Percentiles rank a stretch among this genome's conserved stretches.
phyloP scores from a whole-genome alignment of 2,888 invertebrate species.

The Xanthia icteritia region DNA sequence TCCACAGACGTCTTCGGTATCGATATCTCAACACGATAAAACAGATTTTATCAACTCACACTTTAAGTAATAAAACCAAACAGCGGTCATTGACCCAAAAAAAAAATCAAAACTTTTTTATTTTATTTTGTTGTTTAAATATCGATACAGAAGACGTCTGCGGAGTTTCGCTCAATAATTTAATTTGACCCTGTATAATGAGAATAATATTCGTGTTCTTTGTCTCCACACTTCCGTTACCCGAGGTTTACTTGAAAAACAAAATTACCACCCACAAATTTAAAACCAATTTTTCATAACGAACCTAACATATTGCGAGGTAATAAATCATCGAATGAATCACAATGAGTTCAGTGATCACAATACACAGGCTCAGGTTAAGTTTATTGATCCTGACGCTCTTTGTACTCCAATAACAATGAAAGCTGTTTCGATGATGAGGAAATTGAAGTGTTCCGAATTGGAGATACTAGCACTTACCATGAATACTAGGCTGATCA shows the following conservation, averaged over 20 bases:
- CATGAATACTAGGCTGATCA: too few species aligned
- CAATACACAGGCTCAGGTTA: constrained; percentile 1
- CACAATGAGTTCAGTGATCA: constrained; percentile 27
- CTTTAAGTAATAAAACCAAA: too few species aligned
- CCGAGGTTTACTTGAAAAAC: not conserved
- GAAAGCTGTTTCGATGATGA: not conserved
- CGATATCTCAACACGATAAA: too few species aligned
- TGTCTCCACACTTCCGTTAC: not conserved
- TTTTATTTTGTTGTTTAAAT: too few species aligned
- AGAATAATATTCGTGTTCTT: too few species aligned
- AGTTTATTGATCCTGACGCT: constrained; percentile 50
- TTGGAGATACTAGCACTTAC: not conserved
- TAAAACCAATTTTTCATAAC: not conserved
- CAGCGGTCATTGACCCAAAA: too few species aligned
- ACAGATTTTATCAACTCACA: too few species aligned
- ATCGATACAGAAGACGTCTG: too few species aligned
- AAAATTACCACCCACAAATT: not conserved
- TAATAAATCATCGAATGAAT: constrained; percentile 34
- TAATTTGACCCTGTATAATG: too few species aligned
- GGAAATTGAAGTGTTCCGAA: not conserved
- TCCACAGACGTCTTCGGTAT: too few species aligned
- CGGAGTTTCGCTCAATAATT: too few species aligned
- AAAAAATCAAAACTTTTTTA: too few species aligned
- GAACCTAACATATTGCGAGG: not conserved
- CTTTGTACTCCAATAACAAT: constrained; percentile 29